Evolutionary conservation across 2,888 invertebrate species (phyloP).

Genomic region (Morinoia aosen): DNA sequence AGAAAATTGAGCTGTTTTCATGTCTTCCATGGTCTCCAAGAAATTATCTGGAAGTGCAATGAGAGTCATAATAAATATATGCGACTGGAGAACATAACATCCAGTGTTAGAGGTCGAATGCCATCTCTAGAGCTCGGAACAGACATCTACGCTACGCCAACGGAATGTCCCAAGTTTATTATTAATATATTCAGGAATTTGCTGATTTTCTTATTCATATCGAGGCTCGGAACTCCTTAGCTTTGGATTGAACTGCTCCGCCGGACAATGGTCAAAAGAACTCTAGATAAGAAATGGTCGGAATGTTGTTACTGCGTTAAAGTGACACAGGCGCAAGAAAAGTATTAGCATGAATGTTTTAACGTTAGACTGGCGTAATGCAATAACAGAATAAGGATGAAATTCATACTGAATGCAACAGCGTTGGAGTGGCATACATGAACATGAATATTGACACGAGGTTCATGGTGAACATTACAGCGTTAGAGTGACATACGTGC

Average conservation of each 20-base stretch:
- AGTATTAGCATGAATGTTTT: neutral
- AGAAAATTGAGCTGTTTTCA: neutral
- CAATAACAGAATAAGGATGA: no score
- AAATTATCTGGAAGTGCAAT: neutral
- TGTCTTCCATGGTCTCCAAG: neutral
- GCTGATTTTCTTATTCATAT: slow-evolving; percentile 45
- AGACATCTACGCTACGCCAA: neutral
- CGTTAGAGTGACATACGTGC: neutral
- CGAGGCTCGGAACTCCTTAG: neutral
- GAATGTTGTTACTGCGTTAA: neutral
- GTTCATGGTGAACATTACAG: neutral
- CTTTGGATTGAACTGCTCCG: slow-evolving; percentile 33
- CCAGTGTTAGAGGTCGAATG: neutral
- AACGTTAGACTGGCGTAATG: neutral
- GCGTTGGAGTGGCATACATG: no score
- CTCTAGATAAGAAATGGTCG: slow-evolving; percentile 31
- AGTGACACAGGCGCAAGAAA: neutral
- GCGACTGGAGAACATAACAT: neutral
- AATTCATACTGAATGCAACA: no score
- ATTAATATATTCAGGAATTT: slow-evolving; percentile 48
- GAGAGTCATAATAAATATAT: neutral
- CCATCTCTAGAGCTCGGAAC: neutral
- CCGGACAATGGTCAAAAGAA: slow-evolving; percentile 25
- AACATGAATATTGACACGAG: no score
- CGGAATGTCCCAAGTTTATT: slow-evolving; percentile 34